These are phyloP conservation scores for Toxonevra muliebris DNA, from an alignment of 2,888 invertebrate species.

Conservation along the genomic window DNA sequence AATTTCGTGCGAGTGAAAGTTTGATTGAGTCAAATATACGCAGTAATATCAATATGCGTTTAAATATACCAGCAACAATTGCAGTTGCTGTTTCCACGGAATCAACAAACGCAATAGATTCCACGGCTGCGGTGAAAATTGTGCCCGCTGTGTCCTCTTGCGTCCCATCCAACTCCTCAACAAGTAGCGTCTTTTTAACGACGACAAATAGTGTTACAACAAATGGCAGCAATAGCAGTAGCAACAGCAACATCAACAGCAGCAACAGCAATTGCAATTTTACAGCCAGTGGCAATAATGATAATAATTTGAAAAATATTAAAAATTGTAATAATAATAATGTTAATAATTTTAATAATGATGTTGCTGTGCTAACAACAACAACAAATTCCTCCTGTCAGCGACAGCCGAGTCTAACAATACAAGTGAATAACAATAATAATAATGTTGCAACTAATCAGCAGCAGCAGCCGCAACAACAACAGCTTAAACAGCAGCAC, in stretches of 20 bases:
- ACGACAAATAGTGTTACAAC: constrained; percentile 41
- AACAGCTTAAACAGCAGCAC: constrained; percentile 39
- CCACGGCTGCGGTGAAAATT: constrained; percentile 39
- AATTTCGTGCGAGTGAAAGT: constrained; percentile 62
- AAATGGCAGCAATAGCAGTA: constrained; percentile 13
- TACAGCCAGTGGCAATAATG: constrained; percentile 23
- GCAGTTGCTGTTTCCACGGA: not conserved
- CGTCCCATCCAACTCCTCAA: constrained; percentile 38
- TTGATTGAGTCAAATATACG: constrained; percentile 42
- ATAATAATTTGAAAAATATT: not conserved
- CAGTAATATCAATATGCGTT: constrained; percentile 54
- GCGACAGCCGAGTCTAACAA: constrained; percentile 62
- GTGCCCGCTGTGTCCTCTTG: constrained; percentile 38
- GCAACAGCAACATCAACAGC: constrained; percentile 27
- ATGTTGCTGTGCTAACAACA: constrained; percentile 24
- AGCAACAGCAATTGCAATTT: constrained; percentile 21
- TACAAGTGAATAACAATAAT: constrained; percentile 61
- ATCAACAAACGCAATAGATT: not conserved
- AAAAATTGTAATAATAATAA: constrained; percentile 18
- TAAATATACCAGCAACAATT: constrained; percentile 57
- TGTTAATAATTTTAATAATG: constrained; percentile 28
- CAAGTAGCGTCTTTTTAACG: constrained; percentile 56
- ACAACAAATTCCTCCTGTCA: constrained; percentile 44
- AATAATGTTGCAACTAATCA: constrained; percentile 40
- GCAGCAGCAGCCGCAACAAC: constrained; percentile 43